A percentile compares a stretch with the other conserved stretches of the same genome.
phyloP scores from a whole-genome alignment of 2,888 invertebrate genomes.

The Nipponacmea schrenckii region DNA sequence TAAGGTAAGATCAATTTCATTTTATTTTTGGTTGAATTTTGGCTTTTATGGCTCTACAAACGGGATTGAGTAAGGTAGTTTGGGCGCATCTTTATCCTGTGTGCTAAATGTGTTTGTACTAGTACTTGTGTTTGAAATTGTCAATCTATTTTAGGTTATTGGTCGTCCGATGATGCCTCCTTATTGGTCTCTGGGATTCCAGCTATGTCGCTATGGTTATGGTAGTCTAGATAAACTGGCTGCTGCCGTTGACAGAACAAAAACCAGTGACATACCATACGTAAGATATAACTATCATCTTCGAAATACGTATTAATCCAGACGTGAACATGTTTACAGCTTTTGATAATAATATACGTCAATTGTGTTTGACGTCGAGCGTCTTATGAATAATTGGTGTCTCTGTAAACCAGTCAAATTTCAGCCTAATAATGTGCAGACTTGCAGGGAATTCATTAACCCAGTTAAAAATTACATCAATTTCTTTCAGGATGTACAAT shows the following conservation, averaged over 20 bases:
- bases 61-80: neutral
- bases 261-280: slow-evolving; percentile 52
- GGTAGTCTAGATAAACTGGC: slow-evolving; percentile 47
- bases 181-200: slow-evolving; percentile 89
- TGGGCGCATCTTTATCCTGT: neutral
- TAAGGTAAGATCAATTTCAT: slow-evolving; percentile 39
- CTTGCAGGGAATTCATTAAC: no score
- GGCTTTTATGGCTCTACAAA: neutral
- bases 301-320: neutral
- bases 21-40: neutral
- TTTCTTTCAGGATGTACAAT: slow-evolving; percentile 55
- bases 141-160: slow-evolving; percentile 67
- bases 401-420: no score
- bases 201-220: slow-evolving; percentile 78
- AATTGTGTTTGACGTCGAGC: no score
- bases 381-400: no score
- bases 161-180: slow-evolving; percentile 85
- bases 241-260: slow-evolving; percentile 56
- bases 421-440: no score
- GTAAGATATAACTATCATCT: slow-evolving; percentile 49
- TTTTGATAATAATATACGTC: no score
- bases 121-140: neutral
- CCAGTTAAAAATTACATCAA: neutral
- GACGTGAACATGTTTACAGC: neutral
- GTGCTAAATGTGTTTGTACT: neutral